Conservation (phyloP, 2,797 vertebrate species). For the Sciurus vulgaris region DNA sequence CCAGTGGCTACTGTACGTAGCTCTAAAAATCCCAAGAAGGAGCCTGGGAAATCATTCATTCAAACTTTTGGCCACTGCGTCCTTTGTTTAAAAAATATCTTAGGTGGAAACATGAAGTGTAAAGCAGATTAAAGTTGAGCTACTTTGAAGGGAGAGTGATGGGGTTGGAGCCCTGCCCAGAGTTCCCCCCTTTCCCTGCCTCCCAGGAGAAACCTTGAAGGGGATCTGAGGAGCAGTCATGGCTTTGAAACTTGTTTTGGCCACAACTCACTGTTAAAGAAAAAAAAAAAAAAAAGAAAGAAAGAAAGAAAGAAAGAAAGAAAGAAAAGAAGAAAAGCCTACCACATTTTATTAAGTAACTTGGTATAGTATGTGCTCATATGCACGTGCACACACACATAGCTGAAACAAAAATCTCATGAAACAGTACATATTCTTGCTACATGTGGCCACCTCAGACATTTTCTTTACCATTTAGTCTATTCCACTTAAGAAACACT, state of each 20-base stretch:
- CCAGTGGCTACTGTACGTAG: conserved; percentile 1
- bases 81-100: conserved; percentile 72
- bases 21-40: conserved; percentile 50
- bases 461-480: not conserved
- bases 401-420: not conserved
- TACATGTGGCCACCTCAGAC: not conserved
- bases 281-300: not conserved
- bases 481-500: not conserved
- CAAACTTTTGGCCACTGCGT: conserved; percentile 46
- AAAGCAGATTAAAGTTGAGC: conserved; percentile 73
- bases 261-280: conserved; percentile 42
- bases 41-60: conserved; percentile 64
- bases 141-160: conserved; percentile 50
- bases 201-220: conserved; percentile 55
- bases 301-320: no score
- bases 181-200: not conserved
- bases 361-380: not conserved
- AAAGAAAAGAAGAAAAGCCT: no score
- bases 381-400: not conserved
- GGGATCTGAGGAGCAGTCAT: conserved; percentile 60
- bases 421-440: not conserved
- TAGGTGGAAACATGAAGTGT: conserved; percentile 62
- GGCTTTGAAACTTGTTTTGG: conserved; percentile 75
- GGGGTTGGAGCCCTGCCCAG: conserved; percentile 61
- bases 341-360: conserved; percentile 54